Evolutionary conservation across 2,888 invertebrate species (phyloP).

Genomic region (Melieria picta): DNA sequence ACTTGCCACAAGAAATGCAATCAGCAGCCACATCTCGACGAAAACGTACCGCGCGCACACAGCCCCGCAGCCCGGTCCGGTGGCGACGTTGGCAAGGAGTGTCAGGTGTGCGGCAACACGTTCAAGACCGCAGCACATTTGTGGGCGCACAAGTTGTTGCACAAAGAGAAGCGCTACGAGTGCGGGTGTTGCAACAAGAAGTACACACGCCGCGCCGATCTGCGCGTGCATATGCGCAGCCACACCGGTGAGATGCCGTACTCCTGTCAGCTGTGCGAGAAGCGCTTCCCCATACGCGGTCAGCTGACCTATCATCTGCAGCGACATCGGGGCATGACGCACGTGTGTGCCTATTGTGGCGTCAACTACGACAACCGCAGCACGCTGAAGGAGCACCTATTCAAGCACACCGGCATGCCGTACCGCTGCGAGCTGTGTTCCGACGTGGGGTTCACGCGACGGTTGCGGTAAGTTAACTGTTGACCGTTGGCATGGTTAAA

Average conservation of each 20-base stretch:
- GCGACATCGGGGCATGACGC: slow-evolving; percentile 47
- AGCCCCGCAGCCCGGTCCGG: slow-evolving; percentile 20
- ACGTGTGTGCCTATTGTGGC: slow-evolving; percentile 44
- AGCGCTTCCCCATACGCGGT: slow-evolving; percentile 49
- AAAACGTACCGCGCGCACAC: slow-evolving; percentile 31
- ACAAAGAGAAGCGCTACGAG: slow-evolving; percentile 43
- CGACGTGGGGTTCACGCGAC: slow-evolving; percentile 42
- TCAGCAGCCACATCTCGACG: slow-evolving; percentile 23
- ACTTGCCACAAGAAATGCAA: slow-evolving; percentile 34
- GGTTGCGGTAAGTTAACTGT: slow-evolving; percentile 39
- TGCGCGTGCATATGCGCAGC: slow-evolving; percentile 47
- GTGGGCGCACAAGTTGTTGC: slow-evolving; percentile 46
- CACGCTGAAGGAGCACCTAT: slow-evolving; percentile 48
- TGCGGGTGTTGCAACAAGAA: slow-evolving; percentile 48
- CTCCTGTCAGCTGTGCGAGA: slow-evolving; percentile 47
- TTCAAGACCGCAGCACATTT: slow-evolving; percentile 47
- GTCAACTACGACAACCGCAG: slow-evolving; percentile 46
- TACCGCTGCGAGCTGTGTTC: slow-evolving; percentile 47
- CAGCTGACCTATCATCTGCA: slow-evolving; percentile 51
- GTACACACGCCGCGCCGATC: slow-evolving; percentile 46
- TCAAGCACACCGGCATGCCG: slow-evolving; percentile 52
- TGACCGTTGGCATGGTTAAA: neutral
- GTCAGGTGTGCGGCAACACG: slow-evolving; percentile 39
- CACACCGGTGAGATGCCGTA: slow-evolving; percentile 51
- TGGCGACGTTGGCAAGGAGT: slow-evolving; percentile 32